Evolutionary conservation across 2,113 vertebrate genomes (phyloP), one percentile per base, ranked within the genome.

Genomic region (Gracilinanus agilis): DNA sequence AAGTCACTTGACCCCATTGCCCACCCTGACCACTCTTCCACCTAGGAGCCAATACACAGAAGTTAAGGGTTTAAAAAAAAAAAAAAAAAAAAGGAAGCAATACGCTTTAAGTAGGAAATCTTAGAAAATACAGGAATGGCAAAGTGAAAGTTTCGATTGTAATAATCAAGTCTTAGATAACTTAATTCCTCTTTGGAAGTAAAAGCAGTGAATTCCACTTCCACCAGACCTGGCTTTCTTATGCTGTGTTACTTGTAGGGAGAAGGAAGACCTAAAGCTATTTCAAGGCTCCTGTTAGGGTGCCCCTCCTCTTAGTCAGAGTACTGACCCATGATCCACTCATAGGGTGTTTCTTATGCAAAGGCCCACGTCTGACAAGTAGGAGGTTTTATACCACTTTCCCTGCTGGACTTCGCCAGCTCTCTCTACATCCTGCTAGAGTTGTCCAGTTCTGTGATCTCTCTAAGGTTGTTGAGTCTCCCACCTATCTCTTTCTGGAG

Each of bases 271-370:
- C 4, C n/a, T 40, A 19, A 34, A 93, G 90, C 56, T 91, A 92
- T 96, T 54, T 92, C 96, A 61, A 92, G 25, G 94, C 29, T 95
- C 54, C 11, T 34, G 49, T 90, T 92, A 54, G 44, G 53, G 89
- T 29, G 25, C 92, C 34, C 88, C 94, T 95, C 91, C 90, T n/a
- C n/a, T 89, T 91, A 95, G 49, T 49, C 49, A 49, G 94, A 88
- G 88, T 94, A 89, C 49, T 23, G 53, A 16, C 96, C 94, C 95
- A 54, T 95, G 49, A 67, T 54, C 88, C 24, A 96, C 40, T 19
- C 89, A 91, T 44, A 90, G 91, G 67, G 40, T 24, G 44, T 21
- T n/a, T 90, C 40, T 97, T 53, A 90, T 91, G 44, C 92, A 23
- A 55, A 88, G 55, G 24, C 58, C n/a, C 58, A 2, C 49, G 29